Evolutionary conservation across 1,140 invertebrate genomes (phyloP).

Genomic region (Zaprionus gabonicus): DNA sequence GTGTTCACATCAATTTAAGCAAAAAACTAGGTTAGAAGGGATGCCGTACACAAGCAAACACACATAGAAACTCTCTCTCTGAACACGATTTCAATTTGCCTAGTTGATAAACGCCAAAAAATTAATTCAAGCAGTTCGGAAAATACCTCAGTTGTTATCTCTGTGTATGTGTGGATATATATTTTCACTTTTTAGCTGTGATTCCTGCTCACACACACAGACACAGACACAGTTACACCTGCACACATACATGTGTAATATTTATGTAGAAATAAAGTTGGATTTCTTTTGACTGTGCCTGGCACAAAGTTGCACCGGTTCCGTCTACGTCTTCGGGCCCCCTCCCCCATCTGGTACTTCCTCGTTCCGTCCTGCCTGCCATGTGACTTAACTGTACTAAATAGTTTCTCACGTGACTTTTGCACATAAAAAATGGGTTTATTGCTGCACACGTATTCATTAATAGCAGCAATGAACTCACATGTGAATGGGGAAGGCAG

Average conservation of each 20-base stretch:
- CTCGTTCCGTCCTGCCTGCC: not conserved
- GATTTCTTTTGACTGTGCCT: conserved; percentile 74
- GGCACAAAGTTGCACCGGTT: conserved; percentile 71
- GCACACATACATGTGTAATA: conserved; percentile 21
- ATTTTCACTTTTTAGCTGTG: conserved; percentile 77
- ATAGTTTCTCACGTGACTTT: conserved; percentile 83
- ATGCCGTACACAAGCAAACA: conserved; percentile 42
- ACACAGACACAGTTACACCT: conserved; percentile 9
- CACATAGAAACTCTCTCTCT: conserved; percentile 1
- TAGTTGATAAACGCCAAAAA: conserved; percentile 75
- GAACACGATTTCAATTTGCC: conserved; percentile 80
- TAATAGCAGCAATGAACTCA: conserved; percentile 81
- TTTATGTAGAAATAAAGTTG: conserved; percentile 76
- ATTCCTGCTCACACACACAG: conserved; percentile 37
- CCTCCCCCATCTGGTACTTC: not conserved
- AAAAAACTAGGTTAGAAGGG: conserved; percentile 69
- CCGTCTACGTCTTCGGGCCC: conserved; percentile 16
- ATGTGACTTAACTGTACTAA: conserved; percentile 71
- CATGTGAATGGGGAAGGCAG: conserved; percentile 58
- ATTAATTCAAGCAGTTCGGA: conserved; percentile 67
- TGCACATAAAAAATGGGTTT: conserved; percentile 80
- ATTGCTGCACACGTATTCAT: conserved; percentile 83
- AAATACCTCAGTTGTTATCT: conserved; percentile 53
- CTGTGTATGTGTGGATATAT: conserved; percentile 34
- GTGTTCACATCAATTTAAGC: conserved; percentile 56